Evolutionary conservation across 2,113 vertebrate genomes (phyloP).

Genomic region (human (Homo sapiens)): DNA sequence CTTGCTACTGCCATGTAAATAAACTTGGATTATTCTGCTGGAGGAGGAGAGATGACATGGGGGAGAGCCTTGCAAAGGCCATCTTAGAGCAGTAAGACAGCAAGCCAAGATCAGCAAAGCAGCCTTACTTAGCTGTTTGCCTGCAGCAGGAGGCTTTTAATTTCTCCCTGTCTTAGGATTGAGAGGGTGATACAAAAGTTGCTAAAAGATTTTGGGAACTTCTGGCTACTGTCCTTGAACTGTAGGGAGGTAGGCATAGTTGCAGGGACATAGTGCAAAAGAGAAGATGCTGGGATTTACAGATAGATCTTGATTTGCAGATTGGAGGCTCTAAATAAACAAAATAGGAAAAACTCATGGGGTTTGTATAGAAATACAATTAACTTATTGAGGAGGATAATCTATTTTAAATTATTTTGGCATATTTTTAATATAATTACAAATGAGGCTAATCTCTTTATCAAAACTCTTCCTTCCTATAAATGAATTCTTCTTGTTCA

Average conservation of each 20-base stretch:
- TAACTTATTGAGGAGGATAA: not conserved
- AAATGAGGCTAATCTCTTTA: not conserved
- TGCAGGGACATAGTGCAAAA: not conserved
- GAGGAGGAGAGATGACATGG: not conserved
- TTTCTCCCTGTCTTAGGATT: not conserved
- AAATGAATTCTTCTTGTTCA: not conserved
- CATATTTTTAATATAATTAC: not conserved
- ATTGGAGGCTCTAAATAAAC: not conserved
- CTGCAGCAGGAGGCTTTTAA: not conserved
- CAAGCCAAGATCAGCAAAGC: not conserved
- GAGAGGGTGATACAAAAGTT: not conserved
- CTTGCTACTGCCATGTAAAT: not conserved
- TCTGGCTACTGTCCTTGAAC: not conserved
- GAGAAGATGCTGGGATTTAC: not conserved
- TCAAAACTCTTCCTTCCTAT: not conserved
- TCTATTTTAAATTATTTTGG: not conserved
- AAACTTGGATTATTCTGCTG: not conserved
- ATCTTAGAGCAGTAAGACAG: not conserved
- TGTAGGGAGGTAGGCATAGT: not conserved
- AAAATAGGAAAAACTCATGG: not conserved
- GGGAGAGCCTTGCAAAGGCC: not conserved
- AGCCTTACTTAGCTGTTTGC: not conserved
- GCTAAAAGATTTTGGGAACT: not conserved
- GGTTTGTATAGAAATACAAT: not conserved
- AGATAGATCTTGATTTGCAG: not conserved